Conservation (phyloP, 2,888 invertebrate species). For the Marasmarcha lunaedactyla region DNA sequence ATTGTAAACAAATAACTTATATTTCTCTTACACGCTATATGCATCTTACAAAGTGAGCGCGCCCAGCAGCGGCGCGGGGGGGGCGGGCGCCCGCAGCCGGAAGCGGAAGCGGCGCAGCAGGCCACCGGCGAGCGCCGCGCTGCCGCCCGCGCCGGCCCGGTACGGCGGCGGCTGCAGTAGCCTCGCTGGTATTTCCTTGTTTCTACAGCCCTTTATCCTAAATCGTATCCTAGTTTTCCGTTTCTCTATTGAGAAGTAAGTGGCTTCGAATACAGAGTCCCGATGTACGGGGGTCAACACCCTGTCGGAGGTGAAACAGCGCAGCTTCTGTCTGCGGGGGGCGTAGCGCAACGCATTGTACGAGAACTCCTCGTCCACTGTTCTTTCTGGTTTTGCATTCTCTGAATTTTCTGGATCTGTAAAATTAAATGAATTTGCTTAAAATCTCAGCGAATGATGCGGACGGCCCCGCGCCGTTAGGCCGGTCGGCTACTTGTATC, state of each 20-base stretch:
- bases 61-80: conserved; percentile 49
- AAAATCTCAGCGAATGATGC: too few species aligned
- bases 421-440: too few species aligned
- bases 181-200: conserved; percentile 21
- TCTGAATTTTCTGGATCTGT: conserved; percentile 22
- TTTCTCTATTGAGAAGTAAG: conserved; percentile 26
- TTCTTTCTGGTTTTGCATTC: conserved; percentile 20
- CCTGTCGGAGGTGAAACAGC: conserved; percentile 23
- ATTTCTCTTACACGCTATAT: too few species aligned
- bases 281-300: conserved; percentile 23
- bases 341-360: conserved; percentile 31
- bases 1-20: too few species aligned
- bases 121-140: too few species aligned
- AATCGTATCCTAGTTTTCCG: conserved; percentile 27
- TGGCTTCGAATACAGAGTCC: conserved; percentile 40
- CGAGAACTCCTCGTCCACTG: conserved; percentile 35
- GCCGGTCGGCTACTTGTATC: too few species aligned
- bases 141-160: too few species aligned
- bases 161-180: conserved; percentile 2
- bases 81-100: conserved; percentile 33
- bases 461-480: too few species aligned
- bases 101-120: conserved; percentile 53
- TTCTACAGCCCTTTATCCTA: conserved; percentile 43
- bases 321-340: conserved; percentile 32
- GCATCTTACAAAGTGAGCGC: conserved; percentile 36